Evolutionary conservation across 2,797 vertebrate species (phyloP), one percentile per base, ranked within the genome.

Genomic region (Pachyuromys duprasi): DNA sequence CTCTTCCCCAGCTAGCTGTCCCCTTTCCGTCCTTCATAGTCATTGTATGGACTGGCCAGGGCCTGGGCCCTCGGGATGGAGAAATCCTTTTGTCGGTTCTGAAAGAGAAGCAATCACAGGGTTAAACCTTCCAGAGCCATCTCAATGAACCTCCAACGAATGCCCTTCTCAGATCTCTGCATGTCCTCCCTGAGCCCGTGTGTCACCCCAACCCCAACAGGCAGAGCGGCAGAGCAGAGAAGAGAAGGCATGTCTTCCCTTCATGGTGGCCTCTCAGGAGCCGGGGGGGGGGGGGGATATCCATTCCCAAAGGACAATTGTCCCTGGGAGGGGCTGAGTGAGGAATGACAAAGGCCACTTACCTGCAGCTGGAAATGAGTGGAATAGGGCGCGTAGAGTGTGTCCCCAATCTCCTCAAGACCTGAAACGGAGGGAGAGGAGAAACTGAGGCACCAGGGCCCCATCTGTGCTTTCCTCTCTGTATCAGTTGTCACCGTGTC

Each of bases 361-460:
- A 98, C 98, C 98, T 98, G 98, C 87, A 99, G 97, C 95, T 98
- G 98, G 57, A 98, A 98, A 49, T 98, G 97, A 78, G 98, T 98
- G 67, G 98, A 65, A 0, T 98, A 98, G 0, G 98, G 98, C 8
- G 97, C 96, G 13, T 98, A 97, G 26, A 60, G 69, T 0, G 36
- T 7, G 0, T 96, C 96, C 45, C 94, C 97, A 14, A 55, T 62
- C 82, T 83, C 95, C 94, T 96, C 98, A 65, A 84, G 69, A 67
- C 92, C 94, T 97, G 91, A 53, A 97, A 96, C 17, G 72, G 39
- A 90, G 3, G 3, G 79, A 97, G 11, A 93, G 18, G 95, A 91
- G 65, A 86, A 2, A 0, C n/a, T 22, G 65, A n/a, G 53, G 20
- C 17, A 0, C 14, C 39, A 2, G 12, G 65, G 18, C 0, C 63